Conservation (phyloP, 2,113 vertebrate genomes). For the Otus sunia region DNA sequence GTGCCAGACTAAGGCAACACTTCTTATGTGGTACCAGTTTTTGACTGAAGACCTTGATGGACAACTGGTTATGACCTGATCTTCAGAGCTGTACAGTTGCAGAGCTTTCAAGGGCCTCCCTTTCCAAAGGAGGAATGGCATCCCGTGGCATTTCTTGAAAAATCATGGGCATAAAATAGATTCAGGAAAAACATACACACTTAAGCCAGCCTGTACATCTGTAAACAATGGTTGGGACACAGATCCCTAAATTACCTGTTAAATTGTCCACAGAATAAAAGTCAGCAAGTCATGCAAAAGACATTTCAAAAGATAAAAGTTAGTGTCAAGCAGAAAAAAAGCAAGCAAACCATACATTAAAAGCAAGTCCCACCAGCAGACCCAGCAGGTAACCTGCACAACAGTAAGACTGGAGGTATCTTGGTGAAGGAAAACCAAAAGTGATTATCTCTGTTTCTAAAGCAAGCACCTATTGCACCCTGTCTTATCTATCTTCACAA, state of each 20-base stretch:
- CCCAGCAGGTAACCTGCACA: neutral
- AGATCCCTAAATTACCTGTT: neutral
- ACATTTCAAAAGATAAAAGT: neutral
- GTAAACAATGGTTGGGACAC: neutral
- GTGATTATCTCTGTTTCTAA: neutral
- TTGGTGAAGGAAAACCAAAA: conserved; percentile 26
- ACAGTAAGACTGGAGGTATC: conserved; percentile 2
- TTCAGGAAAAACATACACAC: neutral
- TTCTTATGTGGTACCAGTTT: neutral
- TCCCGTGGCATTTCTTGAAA: neutral
- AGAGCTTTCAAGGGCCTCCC: neutral
- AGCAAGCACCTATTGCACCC: neutral
- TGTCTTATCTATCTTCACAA: neutral
- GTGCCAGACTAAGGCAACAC: neutral
- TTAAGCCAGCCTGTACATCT: neutral
- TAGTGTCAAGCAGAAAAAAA: neutral
- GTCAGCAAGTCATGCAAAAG: neutral
- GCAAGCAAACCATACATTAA: neutral
- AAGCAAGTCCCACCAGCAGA: neutral
- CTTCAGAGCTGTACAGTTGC: neutral
- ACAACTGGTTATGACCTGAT: neutral
- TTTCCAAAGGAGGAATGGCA: neutral
- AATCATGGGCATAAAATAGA: neutral
- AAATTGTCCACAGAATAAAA: neutral
- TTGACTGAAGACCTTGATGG: neutral